These are phyloP conservation scores for Nomada fucata DNA, from an alignment of 2,888 invertebrate genomes.

Conservation along the genomic window DNA sequence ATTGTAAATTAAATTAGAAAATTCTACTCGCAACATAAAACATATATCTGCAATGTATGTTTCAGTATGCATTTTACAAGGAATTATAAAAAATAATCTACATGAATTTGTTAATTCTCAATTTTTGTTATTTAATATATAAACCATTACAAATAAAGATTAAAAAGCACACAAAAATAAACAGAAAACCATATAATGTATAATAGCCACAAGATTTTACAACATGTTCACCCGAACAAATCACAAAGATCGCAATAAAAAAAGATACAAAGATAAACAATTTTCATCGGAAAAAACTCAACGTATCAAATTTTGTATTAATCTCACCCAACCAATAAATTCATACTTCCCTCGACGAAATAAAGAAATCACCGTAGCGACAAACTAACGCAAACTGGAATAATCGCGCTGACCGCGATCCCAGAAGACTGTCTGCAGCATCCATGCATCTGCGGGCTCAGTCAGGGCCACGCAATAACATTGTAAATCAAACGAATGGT, in stretches of 20 bases:
- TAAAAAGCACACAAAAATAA: no score
- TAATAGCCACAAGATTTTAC: no score
- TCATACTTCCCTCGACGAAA: not conserved
- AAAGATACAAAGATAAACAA: no score
- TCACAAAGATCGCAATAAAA: no score
- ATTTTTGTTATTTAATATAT: no score
- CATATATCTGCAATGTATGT: not conserved
- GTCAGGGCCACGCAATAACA: slow-evolving; percentile 12
- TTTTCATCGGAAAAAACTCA: not conserved
- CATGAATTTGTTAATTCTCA: no score
- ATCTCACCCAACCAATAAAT: not conserved
- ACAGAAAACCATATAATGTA: no score
- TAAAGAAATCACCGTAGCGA: not conserved
- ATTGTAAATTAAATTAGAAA: not conserved
- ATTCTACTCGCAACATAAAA: not conserved
- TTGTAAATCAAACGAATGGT: slow-evolving; percentile 13
- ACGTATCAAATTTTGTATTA: not conserved
- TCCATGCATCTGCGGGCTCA: not conserved
- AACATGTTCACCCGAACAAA: no score
- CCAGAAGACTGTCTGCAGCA: not conserved
- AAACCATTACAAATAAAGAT: no score
- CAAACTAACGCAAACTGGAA: not conserved
- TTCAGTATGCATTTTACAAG: no score
- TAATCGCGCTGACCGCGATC: not conserved
- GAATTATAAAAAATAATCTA: no score